These are phyloP conservation scores for Rhysida immarginata DNA, from an alignment of 1,140 invertebrate genomes.

Conservation along the genomic window DNA sequence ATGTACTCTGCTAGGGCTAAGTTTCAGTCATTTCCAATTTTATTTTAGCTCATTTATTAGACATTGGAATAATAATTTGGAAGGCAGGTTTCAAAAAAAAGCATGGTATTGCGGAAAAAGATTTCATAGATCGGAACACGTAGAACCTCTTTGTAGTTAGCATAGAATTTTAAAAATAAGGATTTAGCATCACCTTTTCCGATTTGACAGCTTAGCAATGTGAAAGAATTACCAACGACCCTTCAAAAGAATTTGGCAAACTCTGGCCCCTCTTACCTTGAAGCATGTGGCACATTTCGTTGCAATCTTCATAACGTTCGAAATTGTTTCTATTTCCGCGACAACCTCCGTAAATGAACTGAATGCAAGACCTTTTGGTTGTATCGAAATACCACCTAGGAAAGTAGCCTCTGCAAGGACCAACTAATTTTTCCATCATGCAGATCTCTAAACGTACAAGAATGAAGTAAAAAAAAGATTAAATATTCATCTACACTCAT, in stretches of 20 bases:
- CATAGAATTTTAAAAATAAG: conserved; percentile 15
- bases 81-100: too few species aligned
- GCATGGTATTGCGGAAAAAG: too few species aligned
- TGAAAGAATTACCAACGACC: background rate
- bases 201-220: conserved; percentile 20
- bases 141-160: conserved; percentile 12
- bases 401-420: conserved; percentile 67
- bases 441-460: too few species aligned
- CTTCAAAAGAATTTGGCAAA: conserved; percentile 1
- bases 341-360: conserved; percentile 78
- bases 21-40: too few species aligned
- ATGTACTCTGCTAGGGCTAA: too few species aligned
- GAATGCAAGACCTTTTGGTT: conserved; percentile 50
- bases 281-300: conserved; percentile 41
- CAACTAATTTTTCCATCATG: conserved; percentile 48
- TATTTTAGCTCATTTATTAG: too few species aligned
- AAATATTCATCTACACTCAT: background rate
- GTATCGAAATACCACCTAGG: conserved; percentile 67
- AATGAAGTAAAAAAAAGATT: conserved; percentile 21
- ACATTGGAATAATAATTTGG: too few species aligned
- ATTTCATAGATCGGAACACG: too few species aligned
- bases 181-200: too few species aligned
- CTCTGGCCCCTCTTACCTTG: conserved; percentile 19
- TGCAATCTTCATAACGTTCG: conserved; percentile 56
- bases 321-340: conserved; percentile 81